phyloP scores from a whole-genome alignment of 1,140 invertebrate species.

The Caerostris darwini region DNA sequence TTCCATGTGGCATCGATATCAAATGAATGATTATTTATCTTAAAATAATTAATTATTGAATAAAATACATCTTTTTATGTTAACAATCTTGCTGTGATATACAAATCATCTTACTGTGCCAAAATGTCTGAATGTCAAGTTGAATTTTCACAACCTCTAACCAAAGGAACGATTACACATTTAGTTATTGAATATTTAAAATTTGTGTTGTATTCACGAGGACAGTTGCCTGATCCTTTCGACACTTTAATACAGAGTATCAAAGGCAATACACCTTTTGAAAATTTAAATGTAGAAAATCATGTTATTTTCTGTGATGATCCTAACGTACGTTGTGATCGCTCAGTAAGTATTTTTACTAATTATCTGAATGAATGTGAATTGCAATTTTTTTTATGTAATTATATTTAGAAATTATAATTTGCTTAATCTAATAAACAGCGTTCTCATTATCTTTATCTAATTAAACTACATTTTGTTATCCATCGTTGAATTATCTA shows the following conservation, averaged over 20 bases:
- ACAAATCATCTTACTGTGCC: not conserved
- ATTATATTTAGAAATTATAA: no score
- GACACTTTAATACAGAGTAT: conserved; percentile 49
- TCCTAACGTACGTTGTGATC: not conserved
- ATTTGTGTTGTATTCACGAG: conserved; percentile 59
- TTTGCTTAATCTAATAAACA: no score
- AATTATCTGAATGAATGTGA: no score
- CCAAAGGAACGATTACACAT: conserved; percentile 15
- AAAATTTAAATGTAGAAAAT: not conserved
- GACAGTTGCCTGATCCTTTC: conserved; percentile 65
- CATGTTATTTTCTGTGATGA: conserved; percentile 42
- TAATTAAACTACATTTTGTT: no score
- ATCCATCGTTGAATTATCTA: no score
- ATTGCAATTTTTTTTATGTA: no score
- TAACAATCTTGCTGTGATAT: no score
- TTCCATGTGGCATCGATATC: not conserved
- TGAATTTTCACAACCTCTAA: conserved; percentile 49
- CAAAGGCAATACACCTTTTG: not conserved
- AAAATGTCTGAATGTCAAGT: conserved; percentile 60
- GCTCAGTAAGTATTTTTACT: not conserved
- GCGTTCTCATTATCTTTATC: no score
- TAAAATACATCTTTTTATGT: no score
- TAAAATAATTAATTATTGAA: no score
- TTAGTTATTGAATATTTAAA: conserved; percentile 70
- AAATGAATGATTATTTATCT: not conserved